Percentiles rank a stretch among this genome's conserved stretches.
Conservation (phyloP, 2,888 invertebrate species). For the Endomychus coccineus region DNA sequence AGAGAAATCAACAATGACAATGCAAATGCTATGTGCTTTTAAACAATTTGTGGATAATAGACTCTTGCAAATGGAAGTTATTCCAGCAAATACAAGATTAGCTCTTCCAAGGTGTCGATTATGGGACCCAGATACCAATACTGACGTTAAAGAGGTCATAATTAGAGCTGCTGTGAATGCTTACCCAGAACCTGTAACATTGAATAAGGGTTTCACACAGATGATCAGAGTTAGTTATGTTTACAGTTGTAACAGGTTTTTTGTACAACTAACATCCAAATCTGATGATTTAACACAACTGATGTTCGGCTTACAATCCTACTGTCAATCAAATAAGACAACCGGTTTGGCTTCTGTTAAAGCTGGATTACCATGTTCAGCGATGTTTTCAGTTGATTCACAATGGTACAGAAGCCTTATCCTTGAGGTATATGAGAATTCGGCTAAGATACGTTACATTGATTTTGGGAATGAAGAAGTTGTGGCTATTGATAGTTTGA, state of each 20-base stretch:
- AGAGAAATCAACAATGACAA: slow-evolving; percentile 47
- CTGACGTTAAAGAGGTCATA: slow-evolving; percentile 54
- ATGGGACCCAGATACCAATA: slow-evolving; percentile 48
- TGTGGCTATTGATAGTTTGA: slow-evolving; percentile 54
- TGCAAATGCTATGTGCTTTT: slow-evolving; percentile 64
- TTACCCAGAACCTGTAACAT: slow-evolving; percentile 35
- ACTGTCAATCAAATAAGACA: slow-evolving; percentile 44
- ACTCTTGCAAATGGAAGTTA: slow-evolving; percentile 57
- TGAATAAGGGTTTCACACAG: slow-evolving; percentile 39
- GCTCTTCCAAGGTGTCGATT: slow-evolving; percentile 70
- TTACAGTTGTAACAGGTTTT: slow-evolving; percentile 65
- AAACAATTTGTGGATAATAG: slow-evolving; percentile 59
- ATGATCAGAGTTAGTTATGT: slow-evolving; percentile 58
- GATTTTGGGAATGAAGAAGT: slow-evolving; percentile 93
- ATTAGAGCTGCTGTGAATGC: slow-evolving; percentile 35
- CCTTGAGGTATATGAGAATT: slow-evolving; percentile 40
- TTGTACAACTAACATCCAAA: slow-evolving; percentile 60
- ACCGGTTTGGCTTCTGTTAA: slow-evolving; percentile 1
- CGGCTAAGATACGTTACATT: slow-evolving; percentile 67
- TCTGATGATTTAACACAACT: slow-evolving; percentile 55
- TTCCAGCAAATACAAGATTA: slow-evolving; percentile 61
- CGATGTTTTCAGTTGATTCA: slow-evolving; percentile 69
- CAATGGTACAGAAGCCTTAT: slow-evolving; percentile 90
- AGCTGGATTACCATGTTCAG: slow-evolving; percentile 63
- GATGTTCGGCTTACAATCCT: slow-evolving; percentile 58